Evolutionary conservation across 2,797 vertebrate genomes (phyloP).

Genomic region (Pelodytes ibericus): DNA sequence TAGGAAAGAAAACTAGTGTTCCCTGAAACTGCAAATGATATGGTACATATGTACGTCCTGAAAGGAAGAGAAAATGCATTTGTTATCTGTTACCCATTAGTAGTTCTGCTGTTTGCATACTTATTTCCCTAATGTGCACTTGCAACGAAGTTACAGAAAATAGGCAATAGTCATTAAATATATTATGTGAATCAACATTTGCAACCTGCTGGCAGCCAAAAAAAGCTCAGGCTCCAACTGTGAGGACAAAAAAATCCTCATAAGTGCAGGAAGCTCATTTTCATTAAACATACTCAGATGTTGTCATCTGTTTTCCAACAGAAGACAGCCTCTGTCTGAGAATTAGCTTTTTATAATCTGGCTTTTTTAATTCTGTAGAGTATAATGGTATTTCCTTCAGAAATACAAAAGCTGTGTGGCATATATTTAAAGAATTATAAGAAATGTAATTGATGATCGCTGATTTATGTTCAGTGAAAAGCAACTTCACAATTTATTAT

Average conservation of each 20-base stretch:
- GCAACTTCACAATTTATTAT: conserved; percentile 21
- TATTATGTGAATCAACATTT: conserved; percentile 60
- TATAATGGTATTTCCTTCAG: conserved; percentile 43
- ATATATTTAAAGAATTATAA: conserved; percentile 49
- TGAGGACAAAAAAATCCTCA: conserved; percentile 53
- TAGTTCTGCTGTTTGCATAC: conserved; percentile 51
- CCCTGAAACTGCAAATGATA: conserved; percentile 5
- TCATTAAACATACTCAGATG: conserved; percentile 58
- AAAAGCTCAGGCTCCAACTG: conserved; percentile 58
- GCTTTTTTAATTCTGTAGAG: conserved; percentile 11
- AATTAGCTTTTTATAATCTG: conserved; percentile 31
- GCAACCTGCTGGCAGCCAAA: conserved; percentile 58
- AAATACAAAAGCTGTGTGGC: conserved; percentile 14
- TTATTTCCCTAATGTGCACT: conserved; percentile 60
- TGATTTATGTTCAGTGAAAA: conserved; percentile 24
- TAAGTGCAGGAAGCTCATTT: conserved; percentile 53
- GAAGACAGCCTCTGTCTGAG: conserved; percentile 28
- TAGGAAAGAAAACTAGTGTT: conserved; percentile 12
- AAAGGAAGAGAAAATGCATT: conserved; percentile 54
- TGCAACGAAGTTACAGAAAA: conserved; percentile 58
- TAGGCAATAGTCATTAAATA: conserved; percentile 58
- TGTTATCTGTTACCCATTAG: conserved; percentile 55
- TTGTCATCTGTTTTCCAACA: conserved; percentile 55
- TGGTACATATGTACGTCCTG: conserved; percentile 26
- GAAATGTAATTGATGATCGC: conserved; percentile 13